Percentiles rank a stretch among this genome's conserved stretches.
These are phyloP conservation scores for Melanotaenia parkinsoni DNA, from an alignment of 2,797 vertebrate genomes.

Conservation along the genomic window DNA sequence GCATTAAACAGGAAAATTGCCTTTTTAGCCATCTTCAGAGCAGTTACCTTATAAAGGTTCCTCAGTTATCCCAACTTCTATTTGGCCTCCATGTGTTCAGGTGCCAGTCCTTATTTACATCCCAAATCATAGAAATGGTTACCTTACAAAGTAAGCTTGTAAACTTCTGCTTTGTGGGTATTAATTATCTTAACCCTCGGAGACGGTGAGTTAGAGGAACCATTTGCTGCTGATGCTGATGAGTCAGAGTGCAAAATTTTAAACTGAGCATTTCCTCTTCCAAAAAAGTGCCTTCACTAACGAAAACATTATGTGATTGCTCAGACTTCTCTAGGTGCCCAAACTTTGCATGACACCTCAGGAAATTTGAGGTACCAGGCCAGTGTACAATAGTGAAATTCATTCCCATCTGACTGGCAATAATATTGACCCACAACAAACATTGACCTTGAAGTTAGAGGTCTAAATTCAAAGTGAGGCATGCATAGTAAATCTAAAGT, in stretches of 20 bases:
- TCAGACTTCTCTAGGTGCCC: neutral
- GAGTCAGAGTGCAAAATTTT: neutral
- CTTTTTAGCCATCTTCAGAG: neutral
- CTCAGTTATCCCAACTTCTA: neutral
- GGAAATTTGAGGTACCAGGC: neutral
- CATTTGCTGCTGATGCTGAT: neutral
- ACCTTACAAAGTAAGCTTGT: neutral
- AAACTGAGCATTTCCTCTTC: neutral
- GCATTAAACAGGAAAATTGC: neutral
- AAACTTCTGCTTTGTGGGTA: neutral
- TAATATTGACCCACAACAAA: constrained; percentile 42
- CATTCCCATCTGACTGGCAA: constrained; percentile 41
- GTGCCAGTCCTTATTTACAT: neutral
- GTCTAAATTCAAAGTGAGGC: constrained; percentile 24
- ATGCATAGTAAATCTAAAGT: neutral
- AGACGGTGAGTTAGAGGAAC: neutral
- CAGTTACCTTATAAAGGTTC: neutral
- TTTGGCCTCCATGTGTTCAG: neutral
- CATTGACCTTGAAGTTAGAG: constrained; percentile 22
- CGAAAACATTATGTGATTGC: neutral
- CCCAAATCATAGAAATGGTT: neutral
- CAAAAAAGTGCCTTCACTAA: neutral
- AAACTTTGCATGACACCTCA: neutral
- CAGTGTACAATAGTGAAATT: constrained; percentile 15
- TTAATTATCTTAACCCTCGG: neutral